Base-by-base conservation (phyloP, 2,888 invertebrate species). In the Periphyllus acericola region DNA sequence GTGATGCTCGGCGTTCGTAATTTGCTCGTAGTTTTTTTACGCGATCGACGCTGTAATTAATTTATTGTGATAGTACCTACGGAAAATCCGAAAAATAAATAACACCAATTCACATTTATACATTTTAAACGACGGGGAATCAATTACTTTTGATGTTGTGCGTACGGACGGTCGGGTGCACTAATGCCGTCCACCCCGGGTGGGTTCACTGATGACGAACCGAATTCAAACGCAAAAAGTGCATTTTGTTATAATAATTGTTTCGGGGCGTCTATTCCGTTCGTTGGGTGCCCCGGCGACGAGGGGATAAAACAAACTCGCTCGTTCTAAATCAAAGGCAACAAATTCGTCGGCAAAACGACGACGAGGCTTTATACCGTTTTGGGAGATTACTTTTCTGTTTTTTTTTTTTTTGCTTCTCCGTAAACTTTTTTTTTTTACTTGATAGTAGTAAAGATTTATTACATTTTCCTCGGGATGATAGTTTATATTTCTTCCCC, bases 341-440 rank as follows among this genome's bases (percentile, higher is more conserved):
- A 46, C 84, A 46, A 76, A 66, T 84, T 25, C 66, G 46, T 46
- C 66, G 25, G 84, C 25, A 32, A 76, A 84, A 66, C 46, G 40
- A 66, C 66, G 32, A 40, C 60, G 36, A 36, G 40, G 75, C 14
- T 76, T 60, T 83, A 82, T 29, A 55, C 29, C 66, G 21, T 32
- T 76, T 76, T 66, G 29, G 66, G 32, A 84, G 84, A 84, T 84
- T 84, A 76, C 84, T 40, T 84, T 76, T 66, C 60, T 19, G 83
- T 60, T 83, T 34, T 72, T 52, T 40, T 68, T 81, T 74, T 83
- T 72, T 60, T 25, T 34, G 60, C 8, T 36, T n/a, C 21, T 34
- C 21, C 68, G 74, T 60, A 83, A 60, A 40, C 29, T 74, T 72
- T 74, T 52, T 21, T 74, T n/a, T 74, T 60, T 72, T 75, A 36